phyloP scores from a whole-genome alignment of 2,888 invertebrate genomes.

The Acrobasis consociella region DNA sequence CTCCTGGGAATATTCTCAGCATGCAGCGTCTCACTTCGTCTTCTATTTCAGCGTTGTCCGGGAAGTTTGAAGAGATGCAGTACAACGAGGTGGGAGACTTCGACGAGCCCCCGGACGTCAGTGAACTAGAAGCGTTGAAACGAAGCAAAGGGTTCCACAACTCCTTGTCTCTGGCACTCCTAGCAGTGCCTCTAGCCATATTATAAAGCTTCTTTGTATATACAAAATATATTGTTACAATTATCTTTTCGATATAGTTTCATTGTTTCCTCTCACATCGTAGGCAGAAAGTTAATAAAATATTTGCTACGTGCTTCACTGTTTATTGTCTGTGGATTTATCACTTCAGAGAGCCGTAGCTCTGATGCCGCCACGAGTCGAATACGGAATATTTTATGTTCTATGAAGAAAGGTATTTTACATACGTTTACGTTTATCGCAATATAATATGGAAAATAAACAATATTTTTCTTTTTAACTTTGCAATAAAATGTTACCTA shows the following conservation, averaged over 20 bases:
- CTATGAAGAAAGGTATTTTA: constrained; percentile 3
- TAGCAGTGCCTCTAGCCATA: constrained; percentile 60
- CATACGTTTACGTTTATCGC: not conserved
- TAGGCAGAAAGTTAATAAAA: constrained; percentile 22
- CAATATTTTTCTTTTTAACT: too few species aligned
- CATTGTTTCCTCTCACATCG: constrained; percentile 29
- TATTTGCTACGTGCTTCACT: constrained; percentile 21
- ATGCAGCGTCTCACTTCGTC: constrained; percentile 41
- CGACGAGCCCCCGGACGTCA: constrained; percentile 71
- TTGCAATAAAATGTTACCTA: too few species aligned
- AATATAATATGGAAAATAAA: too few species aligned
- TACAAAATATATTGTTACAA: constrained; percentile 76
- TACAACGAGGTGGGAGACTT: constrained; percentile 73
- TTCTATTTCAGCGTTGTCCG: constrained; percentile 65
- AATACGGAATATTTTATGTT: constrained; percentile 8
- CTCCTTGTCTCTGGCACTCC: constrained; percentile 43
- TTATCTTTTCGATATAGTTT: constrained; percentile 58
- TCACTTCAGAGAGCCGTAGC: constrained; percentile 7
- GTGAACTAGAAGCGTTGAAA: constrained; percentile 73
- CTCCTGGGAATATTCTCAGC: constrained; percentile 38
- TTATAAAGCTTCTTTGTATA: constrained; percentile 75
- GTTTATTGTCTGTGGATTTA: constrained; percentile 23
- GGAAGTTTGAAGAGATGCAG: constrained; percentile 76
- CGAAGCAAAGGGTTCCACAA: constrained; percentile 55
- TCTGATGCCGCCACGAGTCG: not conserved